These are phyloP conservation scores for Eurytoma californica DNA, from an alignment of 2,888 invertebrate genomes.

Conservation along the genomic window DNA sequence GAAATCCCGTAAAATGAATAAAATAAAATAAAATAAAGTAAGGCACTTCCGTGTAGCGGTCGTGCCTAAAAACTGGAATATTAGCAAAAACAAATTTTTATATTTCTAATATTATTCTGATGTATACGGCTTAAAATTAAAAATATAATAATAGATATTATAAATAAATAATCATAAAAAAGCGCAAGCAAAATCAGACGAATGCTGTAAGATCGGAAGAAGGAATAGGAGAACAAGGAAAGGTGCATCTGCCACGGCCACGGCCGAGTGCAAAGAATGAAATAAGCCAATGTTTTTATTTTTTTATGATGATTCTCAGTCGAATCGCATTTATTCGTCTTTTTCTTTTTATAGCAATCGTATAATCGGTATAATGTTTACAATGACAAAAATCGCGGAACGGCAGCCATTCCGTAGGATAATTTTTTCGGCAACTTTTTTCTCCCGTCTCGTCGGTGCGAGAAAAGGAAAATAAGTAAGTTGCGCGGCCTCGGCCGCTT, in stretches of 20 bases:
- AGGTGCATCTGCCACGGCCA: slow-evolving; percentile 64
- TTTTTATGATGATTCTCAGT: slow-evolving; percentile 64
- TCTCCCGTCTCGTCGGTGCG: slow-evolving; percentile 17
- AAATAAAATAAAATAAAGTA: too few species aligned
- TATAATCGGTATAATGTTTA: slow-evolving; percentile 74
- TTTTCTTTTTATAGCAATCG: slow-evolving; percentile 71
- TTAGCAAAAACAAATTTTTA: too few species aligned
- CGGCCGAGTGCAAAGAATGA: slow-evolving; percentile 64
- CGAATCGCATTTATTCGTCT: slow-evolving; percentile 73
- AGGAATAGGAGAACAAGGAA: slow-evolving; percentile 48
- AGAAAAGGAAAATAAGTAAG: slow-evolving; percentile 28
- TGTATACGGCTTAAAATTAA: background rate
- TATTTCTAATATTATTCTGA: too few species aligned
- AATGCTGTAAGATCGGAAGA: slow-evolving; percentile 6
- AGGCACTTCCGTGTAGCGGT: too few species aligned
- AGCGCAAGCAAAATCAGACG: slow-evolving; percentile 36
- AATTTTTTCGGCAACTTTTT: slow-evolving; percentile 58
- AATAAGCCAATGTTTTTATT: slow-evolving; percentile 64
- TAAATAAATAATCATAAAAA: slow-evolving; percentile 4
- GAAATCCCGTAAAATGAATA: too few species aligned
- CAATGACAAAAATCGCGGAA: slow-evolving; percentile 63
- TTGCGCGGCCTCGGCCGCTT: slow-evolving; percentile 61
- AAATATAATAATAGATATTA: slow-evolving; percentile 8
- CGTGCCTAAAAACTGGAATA: too few species aligned
- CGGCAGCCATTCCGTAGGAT: slow-evolving; percentile 67